A percentile compares a stretch with the other conserved stretches of the same genome.
Conservation (phyloP, 92 coral and sea anemone species). For the Ricordea florida region DNA sequence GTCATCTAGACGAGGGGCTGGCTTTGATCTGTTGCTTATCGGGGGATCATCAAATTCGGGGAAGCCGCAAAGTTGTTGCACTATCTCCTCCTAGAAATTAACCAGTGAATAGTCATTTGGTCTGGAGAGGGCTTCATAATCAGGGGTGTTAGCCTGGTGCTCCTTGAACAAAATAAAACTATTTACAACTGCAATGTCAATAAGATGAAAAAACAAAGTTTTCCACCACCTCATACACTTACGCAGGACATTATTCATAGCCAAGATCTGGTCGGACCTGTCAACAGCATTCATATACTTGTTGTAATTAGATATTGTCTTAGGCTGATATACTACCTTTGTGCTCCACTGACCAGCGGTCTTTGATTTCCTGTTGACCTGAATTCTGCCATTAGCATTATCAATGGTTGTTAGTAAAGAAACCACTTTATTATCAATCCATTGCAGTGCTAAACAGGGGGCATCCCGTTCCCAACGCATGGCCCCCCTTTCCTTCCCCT, state of each 20-base stretch:
- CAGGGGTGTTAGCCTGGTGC: slow-evolving; percentile 45
- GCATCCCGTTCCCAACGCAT: slow-evolving; percentile 56
- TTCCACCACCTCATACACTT: slow-evolving; percentile 73
- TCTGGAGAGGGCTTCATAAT: slow-evolving; percentile 20
- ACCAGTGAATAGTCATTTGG: slow-evolving; percentile 23
- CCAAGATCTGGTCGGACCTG: slow-evolving; percentile 58
- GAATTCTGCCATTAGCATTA: slow-evolving; percentile 38
- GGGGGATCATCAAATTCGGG: slow-evolving; percentile 42
- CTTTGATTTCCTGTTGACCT: slow-evolving; percentile 30
- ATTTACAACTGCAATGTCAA: slow-evolving; percentile 59
- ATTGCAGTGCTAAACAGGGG: slow-evolving; percentile 49
- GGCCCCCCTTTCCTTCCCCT: slow-evolving; percentile 22
- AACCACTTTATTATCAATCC: slow-evolving; percentile 66
- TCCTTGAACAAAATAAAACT: slow-evolving; percentile 39
- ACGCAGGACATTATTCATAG: slow-evolving; percentile 34
- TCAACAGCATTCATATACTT: slow-evolving; percentile 65
- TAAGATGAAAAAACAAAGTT: slow-evolving; percentile 54
- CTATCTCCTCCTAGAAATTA: slow-evolving; percentile 54
- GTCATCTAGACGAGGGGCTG: neutral
- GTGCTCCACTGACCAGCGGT: slow-evolving; percentile 40
- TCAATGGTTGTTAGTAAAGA: slow-evolving; percentile 48
- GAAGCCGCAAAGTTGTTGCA: slow-evolving; percentile 48
- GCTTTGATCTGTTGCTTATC: neutral
- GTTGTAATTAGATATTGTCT: slow-evolving; percentile 37
- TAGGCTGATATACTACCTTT: slow-evolving; percentile 37